A percentile compares a stretch with the other conserved stretches of the same genome.
Conservation (phyloP, 2,888 invertebrate species). For the Chouioia cunea region DNA sequence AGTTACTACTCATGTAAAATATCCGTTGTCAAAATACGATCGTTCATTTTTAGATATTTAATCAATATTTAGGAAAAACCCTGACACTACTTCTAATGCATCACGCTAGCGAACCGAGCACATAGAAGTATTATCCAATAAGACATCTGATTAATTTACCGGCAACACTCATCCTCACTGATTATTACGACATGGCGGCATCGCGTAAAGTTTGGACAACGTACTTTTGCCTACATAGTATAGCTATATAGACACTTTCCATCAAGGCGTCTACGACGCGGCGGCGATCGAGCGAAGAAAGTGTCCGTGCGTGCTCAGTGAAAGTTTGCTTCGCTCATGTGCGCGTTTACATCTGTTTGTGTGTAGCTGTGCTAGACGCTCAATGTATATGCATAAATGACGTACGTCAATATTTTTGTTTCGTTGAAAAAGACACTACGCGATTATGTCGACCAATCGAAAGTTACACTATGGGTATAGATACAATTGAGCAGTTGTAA, state of each 20-base stretch:
- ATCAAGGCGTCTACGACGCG: conserved; percentile 55
- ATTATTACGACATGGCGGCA: conserved; percentile 38
- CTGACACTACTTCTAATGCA: too few relatives aligned
- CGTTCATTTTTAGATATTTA: too few relatives aligned
- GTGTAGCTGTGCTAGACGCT: not conserved
- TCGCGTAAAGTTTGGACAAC: too few relatives aligned
- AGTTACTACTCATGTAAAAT: conserved; percentile 40
- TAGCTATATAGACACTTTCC: conserved; percentile 58
- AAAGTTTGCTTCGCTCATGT: conserved; percentile 59
- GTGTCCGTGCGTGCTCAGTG: conserved; percentile 63
- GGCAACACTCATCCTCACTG: too few relatives aligned
- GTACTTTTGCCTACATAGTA: too few relatives aligned
- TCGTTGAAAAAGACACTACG: not conserved
- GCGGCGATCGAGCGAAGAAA: conserved; percentile 66
- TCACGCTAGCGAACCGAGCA: too few relatives aligned
- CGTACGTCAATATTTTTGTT: not conserved
- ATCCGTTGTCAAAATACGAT: not conserved
- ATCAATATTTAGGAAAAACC: too few relatives aligned
- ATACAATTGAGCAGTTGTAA: conserved; percentile 8
- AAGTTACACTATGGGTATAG: conserved; percentile 44
- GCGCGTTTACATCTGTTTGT: conserved; percentile 1
- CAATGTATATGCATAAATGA: too few relatives aligned
- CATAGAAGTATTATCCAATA: too few relatives aligned
- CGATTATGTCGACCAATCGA: conserved; percentile 34
- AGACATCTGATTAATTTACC: too few relatives aligned